These are phyloP conservation scores for Drosophila kambysellisi DNA, from an alignment of 2,888 invertebrate genomes.

Conservation along the genomic window DNA sequence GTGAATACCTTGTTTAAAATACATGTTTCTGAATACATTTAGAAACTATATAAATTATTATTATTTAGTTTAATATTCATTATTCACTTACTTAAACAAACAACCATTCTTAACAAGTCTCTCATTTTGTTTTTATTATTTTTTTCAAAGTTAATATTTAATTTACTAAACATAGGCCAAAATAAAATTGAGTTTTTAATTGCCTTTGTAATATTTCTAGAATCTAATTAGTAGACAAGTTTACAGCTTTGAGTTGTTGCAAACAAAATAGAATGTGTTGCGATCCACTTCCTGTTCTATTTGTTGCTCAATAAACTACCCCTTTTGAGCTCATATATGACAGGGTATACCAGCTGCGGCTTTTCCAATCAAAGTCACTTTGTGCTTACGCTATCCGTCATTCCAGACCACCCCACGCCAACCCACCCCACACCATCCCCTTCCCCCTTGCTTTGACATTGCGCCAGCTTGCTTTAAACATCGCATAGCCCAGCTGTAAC, in stretches of 20 bases:
- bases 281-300: neutral
- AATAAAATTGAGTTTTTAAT: no score
- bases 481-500: slow-evolving; percentile 5
- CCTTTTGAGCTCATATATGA: no score
- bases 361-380: slow-evolving; percentile 72
- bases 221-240: neutral
- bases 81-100: neutral
- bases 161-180: neutral
- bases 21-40: neutral
- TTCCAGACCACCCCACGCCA: neutral
- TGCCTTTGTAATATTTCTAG: neutral
- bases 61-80: neutral
- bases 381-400: slow-evolving; percentile 15
- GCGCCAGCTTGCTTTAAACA: neutral
- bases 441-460: neutral
- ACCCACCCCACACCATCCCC: no score
- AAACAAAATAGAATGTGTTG: neutral
- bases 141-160: neutral
- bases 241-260: neutral
- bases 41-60: neutral
- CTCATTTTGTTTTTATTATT: neutral
- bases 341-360: slow-evolving; percentile 57
- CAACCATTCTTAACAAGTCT: neutral
- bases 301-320: neutral
- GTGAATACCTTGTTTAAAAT: neutral